Conservation (phyloP, 92 coral and sea anemone genomes). For the Ricordea florida region DNA sequence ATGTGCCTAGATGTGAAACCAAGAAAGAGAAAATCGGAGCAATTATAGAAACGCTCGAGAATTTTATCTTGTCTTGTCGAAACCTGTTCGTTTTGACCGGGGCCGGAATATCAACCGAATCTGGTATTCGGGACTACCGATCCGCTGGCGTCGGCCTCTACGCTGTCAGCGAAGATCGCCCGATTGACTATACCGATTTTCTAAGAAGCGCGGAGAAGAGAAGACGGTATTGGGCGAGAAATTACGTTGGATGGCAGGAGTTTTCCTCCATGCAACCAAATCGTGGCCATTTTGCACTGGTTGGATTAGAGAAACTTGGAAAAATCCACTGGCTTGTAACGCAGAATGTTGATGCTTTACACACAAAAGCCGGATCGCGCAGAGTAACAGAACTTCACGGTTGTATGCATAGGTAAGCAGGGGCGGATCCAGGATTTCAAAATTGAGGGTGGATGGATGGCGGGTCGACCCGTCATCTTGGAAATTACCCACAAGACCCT, state of each 20-base stretch:
- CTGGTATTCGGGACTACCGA: constrained; percentile 95
- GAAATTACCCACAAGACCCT: no score
- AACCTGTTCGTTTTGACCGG: constrained; percentile 89
- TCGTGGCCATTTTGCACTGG: constrained; percentile 72
- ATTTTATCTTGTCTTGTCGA: constrained; percentile 57
- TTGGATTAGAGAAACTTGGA: constrained; percentile 79
- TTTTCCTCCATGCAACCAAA: constrained; percentile 86
- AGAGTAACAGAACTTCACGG: constrained; percentile 93
- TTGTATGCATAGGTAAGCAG: constrained; percentile 74
- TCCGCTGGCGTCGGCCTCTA: constrained; percentile 94
- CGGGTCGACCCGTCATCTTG: no score
- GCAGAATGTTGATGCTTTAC: constrained; percentile 95
- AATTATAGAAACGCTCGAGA: constrained; percentile 57
- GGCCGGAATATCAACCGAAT: constrained; percentile 96
- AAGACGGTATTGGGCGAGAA: constrained; percentile 94
- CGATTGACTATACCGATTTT: constrained; percentile 87
- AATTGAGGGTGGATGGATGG: no score
- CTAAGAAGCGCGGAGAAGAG: constrained; percentile 68
- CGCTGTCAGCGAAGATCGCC: constrained; percentile 75
- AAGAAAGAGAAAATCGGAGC: constrained; percentile 50
- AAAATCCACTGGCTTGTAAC: constrained; percentile 86
- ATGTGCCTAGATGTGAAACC: constrained; percentile 67
- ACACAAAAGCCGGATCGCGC: constrained; percentile 86
- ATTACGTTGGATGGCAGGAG: constrained; percentile 90
- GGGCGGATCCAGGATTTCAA: no score